These are phyloP conservation scores for Drosophila pectinifera DNA, from an alignment of 1,140 invertebrate species.

Conservation along the genomic window DNA sequence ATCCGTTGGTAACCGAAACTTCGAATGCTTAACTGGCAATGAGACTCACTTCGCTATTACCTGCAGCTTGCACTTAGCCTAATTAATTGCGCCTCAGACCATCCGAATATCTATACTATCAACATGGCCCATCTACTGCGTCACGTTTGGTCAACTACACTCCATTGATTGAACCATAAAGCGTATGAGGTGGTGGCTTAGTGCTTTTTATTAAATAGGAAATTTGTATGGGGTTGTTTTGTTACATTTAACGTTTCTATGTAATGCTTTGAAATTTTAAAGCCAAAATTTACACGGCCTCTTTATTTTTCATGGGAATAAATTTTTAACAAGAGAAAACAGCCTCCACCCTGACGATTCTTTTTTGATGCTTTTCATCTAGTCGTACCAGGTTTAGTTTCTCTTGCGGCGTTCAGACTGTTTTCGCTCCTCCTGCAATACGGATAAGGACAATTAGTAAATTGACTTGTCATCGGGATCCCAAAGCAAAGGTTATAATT, in stretches of 20 bases:
- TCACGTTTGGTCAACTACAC: constrained; percentile 4
- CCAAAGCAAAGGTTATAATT: constrained; percentile 62
- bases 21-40: constrained; percentile 32
- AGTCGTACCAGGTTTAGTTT: constrained; percentile 48
- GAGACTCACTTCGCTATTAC: neutral
- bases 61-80: constrained; percentile 55
- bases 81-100: constrained; percentile 52
- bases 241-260: constrained; percentile 22
- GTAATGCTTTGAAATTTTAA: constrained; percentile 41
- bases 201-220: constrained; percentile 37
- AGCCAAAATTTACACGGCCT: constrained; percentile 50
- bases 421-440: constrained; percentile 81
- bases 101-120: constrained; percentile 71
- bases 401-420: constrained; percentile 74
- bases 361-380: neutral
- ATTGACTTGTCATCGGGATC: neutral
- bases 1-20: constrained; percentile 16
- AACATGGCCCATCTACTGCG: constrained; percentile 40
- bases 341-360: neutral
- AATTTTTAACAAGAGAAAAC: constrained; percentile 29
- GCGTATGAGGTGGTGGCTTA: constrained; percentile 11
- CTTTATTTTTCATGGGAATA: constrained; percentile 7
- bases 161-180: constrained; percentile 13
- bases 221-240: constrained; percentile 22
- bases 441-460: constrained; percentile 8